These are phyloP conservation scores for Candoia aspera DNA, from an alignment of 2,113 vertebrate genomes.

Conservation along the genomic window DNA sequence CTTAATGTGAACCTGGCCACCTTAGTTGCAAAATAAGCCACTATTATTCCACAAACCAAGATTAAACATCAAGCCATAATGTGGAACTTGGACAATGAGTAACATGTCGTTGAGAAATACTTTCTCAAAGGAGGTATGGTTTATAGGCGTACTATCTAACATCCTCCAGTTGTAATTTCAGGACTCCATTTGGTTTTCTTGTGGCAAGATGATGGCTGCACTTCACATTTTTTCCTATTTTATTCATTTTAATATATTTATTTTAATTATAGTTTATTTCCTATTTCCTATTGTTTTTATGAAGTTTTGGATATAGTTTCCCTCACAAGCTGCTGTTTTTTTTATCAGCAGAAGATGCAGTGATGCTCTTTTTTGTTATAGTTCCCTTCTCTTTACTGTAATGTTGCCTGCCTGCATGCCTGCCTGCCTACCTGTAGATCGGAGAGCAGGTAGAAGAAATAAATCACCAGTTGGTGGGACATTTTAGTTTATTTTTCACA, in stretches of 20 bases:
- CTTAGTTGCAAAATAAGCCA: no score
- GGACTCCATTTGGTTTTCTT: no score
- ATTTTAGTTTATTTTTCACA: conserved; percentile 2
- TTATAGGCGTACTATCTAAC: neutral
- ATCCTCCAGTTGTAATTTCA: no score
- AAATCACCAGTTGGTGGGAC: neutral
- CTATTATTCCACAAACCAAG: no score
- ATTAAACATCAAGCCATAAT: no score
- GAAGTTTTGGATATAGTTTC: neutral
- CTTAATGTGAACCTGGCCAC: no score
- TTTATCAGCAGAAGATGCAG: neutral
- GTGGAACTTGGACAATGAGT: neutral
- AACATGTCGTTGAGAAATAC: neutral
- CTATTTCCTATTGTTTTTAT: neutral
- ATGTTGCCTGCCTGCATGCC: neutral
- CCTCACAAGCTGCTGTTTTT: neutral
- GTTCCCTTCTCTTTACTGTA: neutral
- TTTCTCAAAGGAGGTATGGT: neutral
- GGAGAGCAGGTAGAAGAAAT: neutral
- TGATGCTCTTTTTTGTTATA: neutral
- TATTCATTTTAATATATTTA: no score
- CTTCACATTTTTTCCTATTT: no score
- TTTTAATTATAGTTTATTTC: no score
- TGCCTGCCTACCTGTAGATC: neutral
- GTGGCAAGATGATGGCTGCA: no score